Base-by-base conservation (phyloP, 1,140 invertebrate genomes). In the Drosophila seguyi region DNA sequence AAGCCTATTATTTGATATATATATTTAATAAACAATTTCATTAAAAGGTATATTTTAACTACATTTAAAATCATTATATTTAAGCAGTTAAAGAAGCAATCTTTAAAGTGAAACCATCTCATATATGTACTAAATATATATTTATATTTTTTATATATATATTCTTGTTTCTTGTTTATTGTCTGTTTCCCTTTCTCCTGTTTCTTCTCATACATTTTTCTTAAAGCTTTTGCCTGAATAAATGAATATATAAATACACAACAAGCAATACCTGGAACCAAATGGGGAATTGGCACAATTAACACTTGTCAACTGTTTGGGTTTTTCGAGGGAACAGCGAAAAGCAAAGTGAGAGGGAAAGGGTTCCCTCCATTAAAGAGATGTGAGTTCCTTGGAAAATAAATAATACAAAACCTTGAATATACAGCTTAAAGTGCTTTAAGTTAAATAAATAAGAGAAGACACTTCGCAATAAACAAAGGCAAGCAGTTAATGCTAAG, bases 251-350 rank as follows among this genome's bases (percentile, higher is more conserved):
- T 22, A 41, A 16, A 56, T 8, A n/a, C 14, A 39, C 47, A 53
- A 8, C n/a, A n/a, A n/a, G 41, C 29, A 48, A 41, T 71, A 58
- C 65, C 25, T 55, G 34, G 42, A 48, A 57, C 11, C 34, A 14
- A 31, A 56, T 38, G 20, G 48, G 39, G 41, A 71, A 47, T 63
- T 31, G 53, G 56, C 41, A 74, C 59, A 69, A 60, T 80, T 75
- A 59, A 75, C 81, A 80, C 62, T 77, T 85, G 81, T 77, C 82
- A 74, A 74, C 59, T 62, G 78, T 58, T 68, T 18, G 42, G 11
- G 27, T 22, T 42, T 38, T 4, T n/a, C 8, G 18, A 25, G 25
- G 22, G 20, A 8, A 31, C 7, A n/a, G 16, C 2, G 20, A 42
- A 25, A n/a, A 39, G 7, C 22, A 11, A 38, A 25, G 42, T 14